Evolutionary conservation across 2,888 invertebrate species (phyloP), one percentile per base, ranked within the genome.

Genomic region (Hyposoter dolosus): DNA sequence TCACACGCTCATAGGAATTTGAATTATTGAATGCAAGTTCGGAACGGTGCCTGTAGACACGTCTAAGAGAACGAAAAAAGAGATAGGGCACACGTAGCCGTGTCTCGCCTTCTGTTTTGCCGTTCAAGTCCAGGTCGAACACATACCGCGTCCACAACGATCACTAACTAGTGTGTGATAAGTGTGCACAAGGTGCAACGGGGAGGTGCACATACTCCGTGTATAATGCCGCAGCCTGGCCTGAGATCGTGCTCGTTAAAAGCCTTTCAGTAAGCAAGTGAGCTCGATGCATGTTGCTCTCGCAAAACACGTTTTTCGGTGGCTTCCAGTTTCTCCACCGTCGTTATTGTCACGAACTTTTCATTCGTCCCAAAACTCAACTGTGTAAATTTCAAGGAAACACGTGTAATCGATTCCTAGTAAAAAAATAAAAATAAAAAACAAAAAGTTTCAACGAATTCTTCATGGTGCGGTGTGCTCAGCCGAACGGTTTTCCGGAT

Each of bases 61-160:
- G 28, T 60, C 15, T 28, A 15, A 60, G 28, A 60, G 28, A 28
- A 28, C 10, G 15, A 60, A 50, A 77, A 81, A 81, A 81, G 72
- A 56, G 72, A 79, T 56, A 63, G 83, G 47, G 56, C 47, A 50
- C 78, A 15, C 23, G 17, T 43, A 74, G 47, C 35, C 74, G 40
- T 63, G 71, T 76, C 68, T 80, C 53, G 45, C 40, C 40, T 84
- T 53, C 43, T 40, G 74, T 60, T 40, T 40, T 66, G 63, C 43
- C 53, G 77, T 56, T 50, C 74, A 68, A 40, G 74, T 83, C 47
- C 71, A 74, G 4, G 47, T 66, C 60, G 65, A 63, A 74, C 47
- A 47, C 90, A 90, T 90, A 90, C 89, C 90, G 89, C 91, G 90
- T 90, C 90, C 89, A 83, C 89, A 87, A 87, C 89, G 89, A 90